A percentile compares a stretch with the other conserved stretches of the same genome.
phyloP scores from a whole-genome alignment of 1,140 invertebrate species.

The Orius laevigatus region DNA sequence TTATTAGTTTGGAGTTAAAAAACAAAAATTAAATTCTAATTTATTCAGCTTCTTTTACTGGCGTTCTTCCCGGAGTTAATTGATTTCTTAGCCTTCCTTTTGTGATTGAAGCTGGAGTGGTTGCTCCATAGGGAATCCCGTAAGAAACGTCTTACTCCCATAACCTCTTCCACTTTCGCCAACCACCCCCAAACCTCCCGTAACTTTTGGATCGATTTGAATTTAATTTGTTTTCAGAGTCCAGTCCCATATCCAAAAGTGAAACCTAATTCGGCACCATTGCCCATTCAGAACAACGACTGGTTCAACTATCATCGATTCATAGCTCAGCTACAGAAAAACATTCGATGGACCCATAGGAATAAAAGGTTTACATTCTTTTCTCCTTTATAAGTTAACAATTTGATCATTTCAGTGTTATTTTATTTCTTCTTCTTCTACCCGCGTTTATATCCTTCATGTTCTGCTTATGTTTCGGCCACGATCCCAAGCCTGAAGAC shows the following conservation, averaged over 20 bases:
- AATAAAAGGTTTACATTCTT: slow-evolving; percentile 15
- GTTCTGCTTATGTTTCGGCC: slow-evolving; percentile 66
- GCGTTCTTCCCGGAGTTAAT: too few species aligned
- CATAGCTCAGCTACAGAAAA: slow-evolving; percentile 16
- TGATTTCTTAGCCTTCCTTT: too few species aligned
- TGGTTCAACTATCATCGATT: slow-evolving; percentile 16
- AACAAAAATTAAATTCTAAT: too few species aligned
- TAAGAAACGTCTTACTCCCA: too few species aligned
- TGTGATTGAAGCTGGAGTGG: too few species aligned
- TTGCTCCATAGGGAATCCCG: too few species aligned
- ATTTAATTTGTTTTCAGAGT: slow-evolving; percentile 1
- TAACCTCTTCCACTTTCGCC: too few species aligned
- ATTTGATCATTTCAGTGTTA: slow-evolving; percentile 37
- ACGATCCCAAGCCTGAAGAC: slow-evolving; percentile 44
- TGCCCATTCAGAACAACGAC: slow-evolving; percentile 7
- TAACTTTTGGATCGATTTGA: too few species aligned
- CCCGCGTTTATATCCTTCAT: slow-evolving; percentile 62
- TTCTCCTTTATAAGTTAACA: not conserved
- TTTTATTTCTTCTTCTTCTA: slow-evolving; percentile 64
- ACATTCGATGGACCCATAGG: slow-evolving; percentile 13
- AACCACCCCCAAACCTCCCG: too few species aligned
- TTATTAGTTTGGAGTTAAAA: too few species aligned
- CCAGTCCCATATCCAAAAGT: slow-evolving; percentile 1
- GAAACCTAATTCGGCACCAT: not conserved
- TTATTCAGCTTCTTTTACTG: too few species aligned